Percentiles rank a stretch among this genome's conserved stretches.
phyloP scores from a whole-genome alignment of 2,888 invertebrate species.

The Agrypnus murinus region DNA sequence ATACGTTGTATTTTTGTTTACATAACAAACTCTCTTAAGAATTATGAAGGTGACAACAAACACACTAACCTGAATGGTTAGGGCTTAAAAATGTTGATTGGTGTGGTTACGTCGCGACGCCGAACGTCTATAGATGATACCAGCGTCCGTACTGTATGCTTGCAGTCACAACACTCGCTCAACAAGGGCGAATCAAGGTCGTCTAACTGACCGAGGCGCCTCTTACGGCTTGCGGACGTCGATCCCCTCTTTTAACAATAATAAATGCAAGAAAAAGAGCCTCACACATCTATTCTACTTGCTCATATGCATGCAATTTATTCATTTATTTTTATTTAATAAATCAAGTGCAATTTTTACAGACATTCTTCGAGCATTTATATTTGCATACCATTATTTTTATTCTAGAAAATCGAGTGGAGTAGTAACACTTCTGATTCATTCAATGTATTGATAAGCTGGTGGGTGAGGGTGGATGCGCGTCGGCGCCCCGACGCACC shows the following conservation, averaged over 20 bases:
- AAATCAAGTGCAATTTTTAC: constrained; percentile 20
- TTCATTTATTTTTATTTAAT: constrained; percentile 19
- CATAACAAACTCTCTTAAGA: no score
- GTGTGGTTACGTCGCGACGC: constrained; percentile 52
- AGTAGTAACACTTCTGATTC: no score
- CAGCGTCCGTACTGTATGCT: constrained; percentile 61
- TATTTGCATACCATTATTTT: not conserved
- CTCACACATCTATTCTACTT: constrained; percentile 33
- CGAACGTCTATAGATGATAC: constrained; percentile 50
- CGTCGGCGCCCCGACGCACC: constrained; percentile 46
- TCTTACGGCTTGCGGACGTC: constrained; percentile 64
- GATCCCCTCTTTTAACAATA: constrained; percentile 67
- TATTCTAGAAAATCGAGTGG: no score
- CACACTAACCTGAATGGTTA: constrained; percentile 42
- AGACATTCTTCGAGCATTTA: constrained; percentile 21
- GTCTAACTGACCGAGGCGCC: constrained; percentile 71
- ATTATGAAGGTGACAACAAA: no score
- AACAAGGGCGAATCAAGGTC: constrained; percentile 70
- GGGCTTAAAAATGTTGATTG: constrained; percentile 6
- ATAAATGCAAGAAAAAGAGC: constrained; percentile 65
- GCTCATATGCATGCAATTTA: constrained; percentile 16
- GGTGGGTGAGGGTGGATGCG: no score
- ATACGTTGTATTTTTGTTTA: constrained; percentile 9
- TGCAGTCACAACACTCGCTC: constrained; percentile 65
- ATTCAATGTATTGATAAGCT: no score